Base-by-base conservation (phyloP, 2,888 invertebrate genomes). In the Dorcus parallelipipedus region DNA sequence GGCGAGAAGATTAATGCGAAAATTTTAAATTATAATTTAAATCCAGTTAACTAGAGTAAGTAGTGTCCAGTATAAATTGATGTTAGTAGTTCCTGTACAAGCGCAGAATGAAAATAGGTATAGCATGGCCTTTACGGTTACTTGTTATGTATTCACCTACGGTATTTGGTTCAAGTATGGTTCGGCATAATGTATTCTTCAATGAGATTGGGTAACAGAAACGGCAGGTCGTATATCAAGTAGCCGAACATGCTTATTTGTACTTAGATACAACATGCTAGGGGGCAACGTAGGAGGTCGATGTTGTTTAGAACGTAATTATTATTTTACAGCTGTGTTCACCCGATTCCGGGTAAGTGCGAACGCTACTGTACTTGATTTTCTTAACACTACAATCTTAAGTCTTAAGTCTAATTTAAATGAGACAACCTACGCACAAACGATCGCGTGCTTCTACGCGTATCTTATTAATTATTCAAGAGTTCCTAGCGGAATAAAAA, bases 61-160 rank as follows among this genome's bases (percentile, higher is more conserved):
- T 56, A 60, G 52, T 54, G 49, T 26, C 55, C 49, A 47, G 49
- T 49, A 54, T 59, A 63, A 61, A 63, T 63, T 56, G 56, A 63
- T 59, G 63, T 63, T 59, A 61, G 59, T 63, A 61, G 56, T 59
- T 49, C 57, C 52, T 50, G 23, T 54, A 54, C 38, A 42, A 10
- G 43, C 47, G 14, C 40, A 54, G 61, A 63, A 54, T 50, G 49
- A 61, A 61, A 63, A 63, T 58, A 56, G 58, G 23, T 47, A 60
- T 49, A 49, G 52, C 45, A 57, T 41, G 59, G 52, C 52, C 56
- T 62, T 60, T 58, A 59, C 66, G 67, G 66, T 67, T 64, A 64
- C 52, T 57, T 47, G 58, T 69, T 68, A 59, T 51, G 68, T 67
- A 69, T 69, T 69, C 67, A 60, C 57, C 50, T 62, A 55, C 55